Conservation (phyloP, 1,140 invertebrate species). For the Habropoda laboriosa region DNA sequence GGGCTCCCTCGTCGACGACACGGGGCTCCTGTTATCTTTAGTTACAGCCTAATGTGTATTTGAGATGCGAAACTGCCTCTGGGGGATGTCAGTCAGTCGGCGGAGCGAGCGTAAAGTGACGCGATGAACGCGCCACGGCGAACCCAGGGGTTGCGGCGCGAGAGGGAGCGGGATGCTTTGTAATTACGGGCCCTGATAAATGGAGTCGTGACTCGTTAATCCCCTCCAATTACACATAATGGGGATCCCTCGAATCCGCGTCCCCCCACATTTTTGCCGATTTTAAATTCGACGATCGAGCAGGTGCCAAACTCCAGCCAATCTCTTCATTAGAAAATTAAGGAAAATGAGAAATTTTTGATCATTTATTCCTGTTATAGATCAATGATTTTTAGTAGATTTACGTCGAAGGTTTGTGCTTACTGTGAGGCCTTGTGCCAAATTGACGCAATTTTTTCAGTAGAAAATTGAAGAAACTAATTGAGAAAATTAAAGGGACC, state of each 20-base stretch:
- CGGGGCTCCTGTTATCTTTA: constrained; percentile 79
- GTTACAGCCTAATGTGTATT: constrained; percentile 75
- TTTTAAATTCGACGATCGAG: constrained; percentile 65
- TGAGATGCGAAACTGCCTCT: constrained; percentile 79
- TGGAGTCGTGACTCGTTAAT: constrained; percentile 82
- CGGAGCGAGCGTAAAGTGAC: constrained; percentile 73
- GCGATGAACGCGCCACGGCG: constrained; percentile 65
- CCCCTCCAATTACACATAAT: constrained; percentile 81
- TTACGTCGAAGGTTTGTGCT: too few species aligned
- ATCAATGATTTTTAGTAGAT: too few species aligned
- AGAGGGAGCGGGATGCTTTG: constrained; percentile 75
- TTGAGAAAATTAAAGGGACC: too few species aligned
- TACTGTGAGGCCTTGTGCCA: too few species aligned
- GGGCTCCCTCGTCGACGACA: constrained; percentile 72
- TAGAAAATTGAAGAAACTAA: too few species aligned
- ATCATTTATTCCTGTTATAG: too few species aligned
- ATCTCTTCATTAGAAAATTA: too few species aligned
- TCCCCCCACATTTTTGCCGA: constrained; percentile 70
- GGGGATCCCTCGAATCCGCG: constrained; percentile 74
- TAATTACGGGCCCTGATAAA: constrained; percentile 82
- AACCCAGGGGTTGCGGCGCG: constrained; percentile 62
- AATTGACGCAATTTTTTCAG: too few species aligned
- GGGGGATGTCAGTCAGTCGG: constrained; percentile 80
- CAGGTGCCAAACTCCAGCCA: too few species aligned
- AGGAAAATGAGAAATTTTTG: too few species aligned